Conservation (phyloP, 23 tunicate species). For the Ascidia mentula region DNA sequence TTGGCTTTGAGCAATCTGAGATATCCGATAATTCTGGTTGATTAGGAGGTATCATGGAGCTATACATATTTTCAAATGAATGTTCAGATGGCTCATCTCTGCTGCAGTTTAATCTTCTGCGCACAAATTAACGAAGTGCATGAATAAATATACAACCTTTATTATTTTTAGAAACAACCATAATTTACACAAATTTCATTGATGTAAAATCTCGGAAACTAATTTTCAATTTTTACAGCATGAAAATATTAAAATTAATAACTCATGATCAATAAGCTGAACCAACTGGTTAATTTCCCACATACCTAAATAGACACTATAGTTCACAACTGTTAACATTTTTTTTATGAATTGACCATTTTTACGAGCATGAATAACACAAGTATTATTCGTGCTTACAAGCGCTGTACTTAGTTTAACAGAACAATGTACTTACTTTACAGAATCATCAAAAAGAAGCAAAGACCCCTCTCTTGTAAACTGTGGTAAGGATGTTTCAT, state of each 20-base stretch:
- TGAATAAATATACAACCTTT: too few relatives aligned
- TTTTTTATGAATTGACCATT: too few relatives aligned
- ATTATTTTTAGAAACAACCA: too few relatives aligned
- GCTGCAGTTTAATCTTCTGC: constrained; percentile 51
- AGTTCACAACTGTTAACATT: background rate
- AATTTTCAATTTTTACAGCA: too few relatives aligned
- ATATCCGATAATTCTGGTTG: constrained; percentile 59
- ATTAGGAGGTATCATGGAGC: constrained; percentile 70
- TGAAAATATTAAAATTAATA: too few relatives aligned
- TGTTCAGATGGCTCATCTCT: constrained; percentile 36
- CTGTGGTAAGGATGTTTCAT: constrained; percentile 31
- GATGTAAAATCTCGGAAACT: too few relatives aligned
- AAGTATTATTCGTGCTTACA: too few relatives aligned
- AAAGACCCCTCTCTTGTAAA: constrained; percentile 61
- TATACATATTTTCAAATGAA: constrained; percentile 38
- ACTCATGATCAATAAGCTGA: too few relatives aligned
- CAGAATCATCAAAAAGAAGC: constrained; percentile 68
- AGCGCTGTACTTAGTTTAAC: background rate
- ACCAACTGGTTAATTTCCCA: too few relatives aligned
- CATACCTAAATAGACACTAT: background rate
- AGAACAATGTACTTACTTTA: constrained; percentile 10
- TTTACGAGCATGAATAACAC: too few relatives aligned
- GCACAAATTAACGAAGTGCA: too few relatives aligned
- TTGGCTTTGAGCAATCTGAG: constrained; percentile 43
- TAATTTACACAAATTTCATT: too few relatives aligned